Evolutionary conservation across 2,888 invertebrate genomes (phyloP).

Genomic region (Adelognathus sp.): DNA sequence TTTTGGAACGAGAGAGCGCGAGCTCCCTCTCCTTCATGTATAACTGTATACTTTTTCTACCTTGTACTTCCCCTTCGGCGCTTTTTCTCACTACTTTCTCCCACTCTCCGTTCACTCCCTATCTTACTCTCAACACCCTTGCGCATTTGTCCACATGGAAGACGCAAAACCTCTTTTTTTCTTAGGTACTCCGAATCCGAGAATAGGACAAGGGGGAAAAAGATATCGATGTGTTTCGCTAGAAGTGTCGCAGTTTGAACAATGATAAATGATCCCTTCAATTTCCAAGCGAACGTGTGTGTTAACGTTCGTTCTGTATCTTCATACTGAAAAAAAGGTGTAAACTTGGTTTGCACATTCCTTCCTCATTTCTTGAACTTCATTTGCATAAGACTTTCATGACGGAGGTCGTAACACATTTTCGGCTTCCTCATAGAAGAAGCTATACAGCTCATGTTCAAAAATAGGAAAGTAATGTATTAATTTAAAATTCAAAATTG

Average conservation of each 20-base stretch:
- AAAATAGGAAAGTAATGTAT: too few species aligned
- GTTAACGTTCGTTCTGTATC: background rate
- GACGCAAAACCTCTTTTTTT: background rate
- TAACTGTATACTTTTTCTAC: conserved; percentile 7
- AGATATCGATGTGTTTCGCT: background rate
- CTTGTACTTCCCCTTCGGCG: background rate
- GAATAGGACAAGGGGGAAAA: background rate
- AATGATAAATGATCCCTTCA: too few species aligned
- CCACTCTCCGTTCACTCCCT: background rate
- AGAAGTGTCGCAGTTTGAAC: background rate
- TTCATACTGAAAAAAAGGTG: too few species aligned
- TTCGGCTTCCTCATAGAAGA: too few species aligned
- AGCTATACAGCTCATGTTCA: too few species aligned
- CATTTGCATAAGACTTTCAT: too few species aligned
- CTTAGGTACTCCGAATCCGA: background rate
- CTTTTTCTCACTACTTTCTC: conserved; percentile 22
- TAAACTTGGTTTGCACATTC: too few species aligned
- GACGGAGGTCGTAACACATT: too few species aligned
- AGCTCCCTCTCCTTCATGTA: background rate
- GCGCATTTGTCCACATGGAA: background rate
- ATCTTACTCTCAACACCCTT: background rate
- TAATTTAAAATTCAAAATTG: too few species aligned
- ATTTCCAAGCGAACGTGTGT: too few species aligned
- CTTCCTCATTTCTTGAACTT: too few species aligned
- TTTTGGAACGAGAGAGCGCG: too few species aligned